A percentile compares a stretch with the other conserved stretches of the same genome.
Conservation (phyloP, 1,140 invertebrate species). For the Drosophila azteca region DNA sequence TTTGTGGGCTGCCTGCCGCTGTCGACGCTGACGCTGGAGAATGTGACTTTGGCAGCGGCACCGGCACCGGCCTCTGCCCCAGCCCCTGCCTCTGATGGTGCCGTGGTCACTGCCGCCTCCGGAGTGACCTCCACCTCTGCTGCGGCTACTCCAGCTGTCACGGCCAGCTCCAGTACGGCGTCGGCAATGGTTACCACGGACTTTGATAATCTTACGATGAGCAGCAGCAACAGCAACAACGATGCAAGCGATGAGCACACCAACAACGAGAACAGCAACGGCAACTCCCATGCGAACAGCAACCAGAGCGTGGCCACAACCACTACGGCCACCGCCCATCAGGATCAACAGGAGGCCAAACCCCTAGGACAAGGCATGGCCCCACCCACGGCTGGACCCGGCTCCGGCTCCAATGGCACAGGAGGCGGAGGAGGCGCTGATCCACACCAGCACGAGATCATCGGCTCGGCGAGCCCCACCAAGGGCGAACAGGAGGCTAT, state of each 20-base stretch:
- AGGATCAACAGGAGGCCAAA: constrained; percentile 18
- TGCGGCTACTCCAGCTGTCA: constrained; percentile 17
- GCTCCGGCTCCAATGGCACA: constrained; percentile 12
- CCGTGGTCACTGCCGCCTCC: neutral
- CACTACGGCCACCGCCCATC: constrained; percentile 12
- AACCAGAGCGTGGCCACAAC: constrained; percentile 8
- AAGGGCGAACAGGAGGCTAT: constrained; percentile 85
- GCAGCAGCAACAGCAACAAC: constrained; percentile 32
- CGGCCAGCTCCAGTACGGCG: constrained; percentile 30
- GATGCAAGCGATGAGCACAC: constrained; percentile 49
- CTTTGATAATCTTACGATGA: constrained; percentile 27
- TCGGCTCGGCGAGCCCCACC: constrained; percentile 83
- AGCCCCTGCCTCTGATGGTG: too few relatives aligned
- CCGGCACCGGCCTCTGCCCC: constrained; percentile 9
- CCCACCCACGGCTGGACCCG: constrained; percentile 9
- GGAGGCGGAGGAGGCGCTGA: neutral
- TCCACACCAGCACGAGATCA: constrained; percentile 59
- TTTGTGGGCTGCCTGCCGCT: constrained; percentile 27
- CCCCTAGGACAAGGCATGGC: constrained; percentile 1
- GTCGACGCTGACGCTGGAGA: constrained; percentile 32
- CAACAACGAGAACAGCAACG: constrained; percentile 25
- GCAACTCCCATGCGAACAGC: constrained; percentile 8
- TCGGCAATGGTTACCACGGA: constrained; percentile 17
- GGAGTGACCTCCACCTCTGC: constrained; percentile 8
- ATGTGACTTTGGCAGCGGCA: constrained; percentile 29